These are phyloP conservation scores for Aphidoletes aphidimyza DNA, from an alignment of 2,888 invertebrate species.

Conservation along the genomic window DNA sequence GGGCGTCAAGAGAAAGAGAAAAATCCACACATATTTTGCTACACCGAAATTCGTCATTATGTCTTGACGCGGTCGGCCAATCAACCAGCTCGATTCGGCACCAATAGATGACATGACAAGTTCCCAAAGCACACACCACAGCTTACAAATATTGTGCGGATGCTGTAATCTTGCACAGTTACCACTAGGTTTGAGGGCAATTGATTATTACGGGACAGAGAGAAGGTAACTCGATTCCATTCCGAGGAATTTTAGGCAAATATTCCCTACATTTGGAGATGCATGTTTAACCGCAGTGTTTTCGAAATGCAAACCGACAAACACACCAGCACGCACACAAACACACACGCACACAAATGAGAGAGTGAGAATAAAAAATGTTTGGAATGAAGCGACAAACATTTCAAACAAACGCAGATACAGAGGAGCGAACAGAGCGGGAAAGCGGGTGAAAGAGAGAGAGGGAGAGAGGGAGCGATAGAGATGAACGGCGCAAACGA, in stretches of 20 bases:
- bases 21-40: not conserved
- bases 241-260: not conserved
- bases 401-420: not conserved
- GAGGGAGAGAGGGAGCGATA: too few species aligned
- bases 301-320: not conserved
- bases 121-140: not conserved
- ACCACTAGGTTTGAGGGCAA: conserved; percentile 32
- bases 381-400: conserved; percentile 5
- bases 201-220: not conserved
- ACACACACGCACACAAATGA: not conserved
- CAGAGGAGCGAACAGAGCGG: too few species aligned
- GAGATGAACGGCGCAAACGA: too few species aligned
- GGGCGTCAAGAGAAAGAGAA: not conserved
- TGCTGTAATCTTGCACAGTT: not conserved
- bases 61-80: conserved; percentile 6
- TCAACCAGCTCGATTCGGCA: conserved; percentile 43
- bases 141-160: not conserved
- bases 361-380: not conserved
- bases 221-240: conserved; percentile 20
- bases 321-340: not conserved
- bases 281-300: conserved; percentile 1
- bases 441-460: too few species aligned
- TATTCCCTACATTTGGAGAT: not conserved
- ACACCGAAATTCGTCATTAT: conserved; percentile 12
- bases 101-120: conserved; percentile 25